phyloP scores from a whole-genome alignment of 1,140 invertebrate genomes.

The Coptotermes formosanus region DNA sequence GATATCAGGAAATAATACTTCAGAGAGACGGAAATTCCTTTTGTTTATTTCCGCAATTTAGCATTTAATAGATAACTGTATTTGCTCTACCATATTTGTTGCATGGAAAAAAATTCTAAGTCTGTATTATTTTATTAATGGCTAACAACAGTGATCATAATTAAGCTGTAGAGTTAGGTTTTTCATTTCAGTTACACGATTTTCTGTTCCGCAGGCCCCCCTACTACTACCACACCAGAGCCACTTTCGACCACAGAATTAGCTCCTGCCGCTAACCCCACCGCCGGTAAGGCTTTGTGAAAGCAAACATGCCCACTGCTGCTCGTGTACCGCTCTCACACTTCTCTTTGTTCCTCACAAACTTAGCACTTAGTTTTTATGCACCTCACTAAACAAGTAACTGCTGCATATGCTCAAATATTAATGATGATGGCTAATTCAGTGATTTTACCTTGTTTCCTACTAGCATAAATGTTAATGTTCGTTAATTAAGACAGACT shows the following conservation, averaged over 20 bases:
- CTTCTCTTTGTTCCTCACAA: not conserved
- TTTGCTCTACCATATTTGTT: no score
- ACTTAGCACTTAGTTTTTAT: not conserved
- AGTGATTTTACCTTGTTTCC: no score
- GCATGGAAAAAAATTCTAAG: not conserved
- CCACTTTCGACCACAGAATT: conserved; percentile 10
- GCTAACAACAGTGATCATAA: not conserved
- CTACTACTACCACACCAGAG: not conserved
- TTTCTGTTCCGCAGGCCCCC: conserved; percentile 14
- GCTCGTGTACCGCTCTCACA: not conserved
- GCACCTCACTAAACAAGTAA: not conserved
- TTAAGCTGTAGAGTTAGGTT: not conserved
- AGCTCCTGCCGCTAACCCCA: conserved; percentile 7
- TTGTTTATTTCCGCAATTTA: no score
- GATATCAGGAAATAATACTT: no score
- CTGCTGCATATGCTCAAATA: not conserved
- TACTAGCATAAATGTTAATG: no score
- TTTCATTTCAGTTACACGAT: conserved; percentile 12
- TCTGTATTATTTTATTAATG: not conserved
- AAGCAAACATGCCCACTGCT: not conserved
- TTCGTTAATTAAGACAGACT: no score
- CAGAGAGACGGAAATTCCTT: no score
- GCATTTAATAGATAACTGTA: no score
- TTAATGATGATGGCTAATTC: not conserved
- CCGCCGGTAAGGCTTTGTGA: not conserved